Percentiles rank a stretch among this genome's conserved stretches.
Conservation (phyloP, 2,797 vertebrate genomes). For the Enteromius unitaeniatus region DNA sequence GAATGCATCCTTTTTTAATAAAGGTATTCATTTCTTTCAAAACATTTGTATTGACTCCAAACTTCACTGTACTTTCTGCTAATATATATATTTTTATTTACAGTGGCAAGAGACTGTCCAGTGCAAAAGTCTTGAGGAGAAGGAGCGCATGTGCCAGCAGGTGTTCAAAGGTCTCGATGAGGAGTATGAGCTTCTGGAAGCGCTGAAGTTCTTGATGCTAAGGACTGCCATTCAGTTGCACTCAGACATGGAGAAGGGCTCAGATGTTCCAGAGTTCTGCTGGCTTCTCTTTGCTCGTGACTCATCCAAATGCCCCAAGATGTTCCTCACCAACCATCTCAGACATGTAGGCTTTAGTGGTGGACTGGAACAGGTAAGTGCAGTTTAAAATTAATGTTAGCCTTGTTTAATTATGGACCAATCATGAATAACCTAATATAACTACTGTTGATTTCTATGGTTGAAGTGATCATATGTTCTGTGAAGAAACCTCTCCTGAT, state of each 20-base stretch:
- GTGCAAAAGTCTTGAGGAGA: slow-evolving; percentile 67
- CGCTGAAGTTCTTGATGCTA: slow-evolving; percentile 86
- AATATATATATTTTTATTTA: not conserved
- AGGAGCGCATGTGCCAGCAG: slow-evolving; percentile 77
- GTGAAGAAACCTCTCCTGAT: slow-evolving; percentile 7
- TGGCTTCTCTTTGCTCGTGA: slow-evolving; percentile 88
- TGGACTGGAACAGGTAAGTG: slow-evolving; percentile 86
- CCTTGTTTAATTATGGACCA: not conserved
- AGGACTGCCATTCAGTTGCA: slow-evolving; percentile 81
- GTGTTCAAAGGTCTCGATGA: slow-evolving; percentile 80
- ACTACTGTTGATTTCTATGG: not conserved
- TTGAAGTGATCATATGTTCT: not conserved
- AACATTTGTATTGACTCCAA: not conserved
- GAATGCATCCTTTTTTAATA: not conserved
- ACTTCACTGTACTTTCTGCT: not conserved
- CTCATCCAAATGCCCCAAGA: slow-evolving; percentile 80
- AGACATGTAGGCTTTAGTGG: slow-evolving; percentile 85
- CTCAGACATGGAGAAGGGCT: slow-evolving; percentile 74
- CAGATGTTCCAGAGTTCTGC: slow-evolving; percentile 83
- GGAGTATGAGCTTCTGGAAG: slow-evolving; percentile 86
- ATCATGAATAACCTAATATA: not conserved
- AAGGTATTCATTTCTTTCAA: not conserved
- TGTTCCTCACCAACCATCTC: slow-evolving; percentile 84
- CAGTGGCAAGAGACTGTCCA: slow-evolving; percentile 81
- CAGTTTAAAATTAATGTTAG: not conserved